Evolutionary conservation across 2,113 vertebrate species (phyloP).

Genomic region (Myotis brandtii): DNA sequence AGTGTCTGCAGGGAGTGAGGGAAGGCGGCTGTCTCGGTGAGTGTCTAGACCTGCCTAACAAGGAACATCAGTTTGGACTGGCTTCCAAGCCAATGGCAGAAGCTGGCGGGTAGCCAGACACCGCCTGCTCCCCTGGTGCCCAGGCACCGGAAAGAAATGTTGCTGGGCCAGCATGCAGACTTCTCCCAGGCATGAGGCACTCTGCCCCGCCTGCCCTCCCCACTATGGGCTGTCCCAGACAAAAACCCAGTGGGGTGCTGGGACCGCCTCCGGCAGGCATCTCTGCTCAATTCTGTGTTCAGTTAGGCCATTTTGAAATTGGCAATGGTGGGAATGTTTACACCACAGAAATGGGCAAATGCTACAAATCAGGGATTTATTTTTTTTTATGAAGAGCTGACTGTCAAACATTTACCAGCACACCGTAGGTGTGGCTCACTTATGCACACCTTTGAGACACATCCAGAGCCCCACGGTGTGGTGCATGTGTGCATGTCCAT

Average conservation of each 20-base stretch:
- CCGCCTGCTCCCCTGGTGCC: background rate
- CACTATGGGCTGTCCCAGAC: fast-evolving
- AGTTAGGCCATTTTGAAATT: background rate
- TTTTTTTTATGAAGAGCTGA: background rate
- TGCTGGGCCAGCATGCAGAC: background rate
- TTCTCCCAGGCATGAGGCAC: background rate
- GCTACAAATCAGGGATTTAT: background rate
- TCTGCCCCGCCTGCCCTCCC: background rate
- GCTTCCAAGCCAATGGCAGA: background rate
- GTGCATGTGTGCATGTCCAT: background rate
- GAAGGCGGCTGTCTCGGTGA: background rate
- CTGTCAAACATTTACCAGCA: background rate
- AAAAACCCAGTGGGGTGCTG: fast-evolving
- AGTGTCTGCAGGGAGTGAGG: background rate
- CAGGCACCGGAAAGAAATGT: background rate
- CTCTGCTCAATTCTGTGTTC: background rate
- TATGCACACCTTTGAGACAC: background rate
- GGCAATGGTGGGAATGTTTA: background rate
- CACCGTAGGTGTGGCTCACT: background rate
- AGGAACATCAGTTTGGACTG: background rate
- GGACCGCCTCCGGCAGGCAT: background rate
- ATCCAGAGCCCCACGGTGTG: fast-evolving
- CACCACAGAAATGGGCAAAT: background rate
- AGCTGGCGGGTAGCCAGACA: background rate
- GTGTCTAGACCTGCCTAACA: slow-evolving; percentile 23